Evolutionary conservation across 1,140 invertebrate genomes (phyloP).

Genomic region (Drosophila subpulchrella): DNA sequence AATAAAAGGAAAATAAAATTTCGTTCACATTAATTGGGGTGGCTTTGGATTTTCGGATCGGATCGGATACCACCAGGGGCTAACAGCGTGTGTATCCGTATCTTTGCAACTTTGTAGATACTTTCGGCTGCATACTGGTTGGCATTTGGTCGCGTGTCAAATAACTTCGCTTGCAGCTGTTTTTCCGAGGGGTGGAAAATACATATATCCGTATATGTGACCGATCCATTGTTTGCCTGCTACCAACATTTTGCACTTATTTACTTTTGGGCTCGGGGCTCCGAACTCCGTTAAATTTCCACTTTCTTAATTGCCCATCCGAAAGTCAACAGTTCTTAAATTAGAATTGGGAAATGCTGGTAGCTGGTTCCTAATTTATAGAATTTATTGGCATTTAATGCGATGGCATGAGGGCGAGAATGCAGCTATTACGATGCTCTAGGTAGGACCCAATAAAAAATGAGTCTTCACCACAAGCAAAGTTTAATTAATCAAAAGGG

Average conservation of each 20-base stretch:
- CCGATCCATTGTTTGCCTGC: constrained; percentile 10
- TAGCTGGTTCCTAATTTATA: constrained; percentile 48
- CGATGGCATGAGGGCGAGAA: constrained; percentile 50
- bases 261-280: constrained; percentile 16
- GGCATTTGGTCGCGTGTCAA: constrained; percentile 70
- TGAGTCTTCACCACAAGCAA: constrained; percentile 29
- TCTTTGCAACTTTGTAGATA: constrained; percentile 43
- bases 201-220: not conserved
- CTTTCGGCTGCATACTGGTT: constrained; percentile 19
- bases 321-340: constrained; percentile 27
- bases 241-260: constrained; percentile 49
- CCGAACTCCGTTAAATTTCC: constrained; percentile 2
- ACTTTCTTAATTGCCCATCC: constrained; percentile 40
- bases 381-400: constrained; percentile 76
- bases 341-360: constrained; percentile 14
- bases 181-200: constrained; percentile 49
- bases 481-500: constrained; percentile 40
- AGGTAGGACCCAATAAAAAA: not conserved
- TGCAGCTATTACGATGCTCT: not conserved
- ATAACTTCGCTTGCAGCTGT: constrained; percentile 67
- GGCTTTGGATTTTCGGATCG: constrained; percentile 8
- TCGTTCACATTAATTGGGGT: constrained; percentile 43
- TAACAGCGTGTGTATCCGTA: constrained; percentile 16
- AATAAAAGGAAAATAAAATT: constrained; percentile 1
- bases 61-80: constrained; percentile 5